Conservation (phyloP, 2,797 vertebrate genomes). For the Phataginus tetradactyla region DNA sequence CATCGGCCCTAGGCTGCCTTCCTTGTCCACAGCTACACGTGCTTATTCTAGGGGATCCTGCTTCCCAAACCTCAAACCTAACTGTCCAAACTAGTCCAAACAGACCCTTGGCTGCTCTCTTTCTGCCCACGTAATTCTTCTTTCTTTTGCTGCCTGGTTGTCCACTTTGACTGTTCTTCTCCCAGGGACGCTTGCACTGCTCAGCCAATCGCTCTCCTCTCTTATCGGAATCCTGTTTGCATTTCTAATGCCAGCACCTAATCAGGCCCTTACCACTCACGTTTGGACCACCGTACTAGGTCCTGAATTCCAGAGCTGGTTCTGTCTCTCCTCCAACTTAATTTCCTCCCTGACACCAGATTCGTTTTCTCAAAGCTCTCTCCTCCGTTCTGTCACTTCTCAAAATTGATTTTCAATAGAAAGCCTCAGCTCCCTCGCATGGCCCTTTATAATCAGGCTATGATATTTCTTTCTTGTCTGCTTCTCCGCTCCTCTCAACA, state of each 20-base stretch:
- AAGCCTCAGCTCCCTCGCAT: background rate
- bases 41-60: background rate
- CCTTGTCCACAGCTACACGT: background rate
- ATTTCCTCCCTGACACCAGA: background rate
- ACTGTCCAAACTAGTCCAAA: background rate
- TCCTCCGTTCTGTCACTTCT: background rate
- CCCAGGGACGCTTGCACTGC: background rate
- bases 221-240: slow-evolving; percentile 28
- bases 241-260: background rate
- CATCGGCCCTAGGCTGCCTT: background rate
- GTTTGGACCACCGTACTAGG: background rate
- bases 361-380: background rate
- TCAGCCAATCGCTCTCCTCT: background rate
- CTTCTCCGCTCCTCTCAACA: background rate
- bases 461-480: background rate
- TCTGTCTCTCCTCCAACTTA: background rate
- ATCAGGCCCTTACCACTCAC: background rate
- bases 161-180: background rate
- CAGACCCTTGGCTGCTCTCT: background rate
- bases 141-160: background rate
- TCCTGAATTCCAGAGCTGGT: background rate
- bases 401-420: background rate
- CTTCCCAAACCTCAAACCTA: background rate
- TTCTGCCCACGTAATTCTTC: background rate
- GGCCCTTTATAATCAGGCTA: background rate